These are phyloP conservation scores for Bombus pascuorum DNA, from an alignment of 1,140 invertebrate species.

Conservation along the genomic window DNA sequence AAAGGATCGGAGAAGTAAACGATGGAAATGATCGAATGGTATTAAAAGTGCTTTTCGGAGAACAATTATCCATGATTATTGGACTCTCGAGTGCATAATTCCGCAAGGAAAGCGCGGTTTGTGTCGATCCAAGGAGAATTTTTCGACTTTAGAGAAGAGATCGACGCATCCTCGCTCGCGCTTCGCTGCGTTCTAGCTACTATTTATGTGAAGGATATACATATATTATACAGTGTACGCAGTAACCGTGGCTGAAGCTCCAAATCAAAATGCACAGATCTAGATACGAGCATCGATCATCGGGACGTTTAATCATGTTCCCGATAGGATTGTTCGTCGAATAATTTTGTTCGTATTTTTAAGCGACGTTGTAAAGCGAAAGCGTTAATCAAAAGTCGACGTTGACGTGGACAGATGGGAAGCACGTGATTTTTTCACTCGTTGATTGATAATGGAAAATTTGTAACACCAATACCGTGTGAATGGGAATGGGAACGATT, in stretches of 20 bases:
- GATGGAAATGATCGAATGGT: not conserved
- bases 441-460: not conserved
- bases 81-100: slow-evolving; percentile 41
- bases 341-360: slow-evolving; percentile 38
- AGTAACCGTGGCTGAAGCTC: slow-evolving; percentile 65
- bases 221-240: slow-evolving; percentile 40
- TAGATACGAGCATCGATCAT: slow-evolving; percentile 23
- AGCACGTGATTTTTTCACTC: not conserved
- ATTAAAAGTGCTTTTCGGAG: not conserved
- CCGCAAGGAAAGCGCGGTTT: not conserved
- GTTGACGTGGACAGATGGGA: not conserved
- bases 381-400: slow-evolving; percentile 1
- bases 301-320: not conserved
- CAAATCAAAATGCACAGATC: slow-evolving; percentile 65
- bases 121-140: too few species aligned
- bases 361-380: slow-evolving; percentile 39
- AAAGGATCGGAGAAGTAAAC: not conserved
- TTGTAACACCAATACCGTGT: not conserved
- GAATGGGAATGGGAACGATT: not conserved
- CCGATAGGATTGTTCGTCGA: slow-evolving; percentile 15
- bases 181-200: not conserved
- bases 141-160: not conserved
- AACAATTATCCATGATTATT: not conserved
- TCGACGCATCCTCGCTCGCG: not conserved
- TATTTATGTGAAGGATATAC: slow-evolving; percentile 50